phyloP scores from a whole-genome alignment of 2,113 vertebrate species.

The Perccottus glenii region DNA sequence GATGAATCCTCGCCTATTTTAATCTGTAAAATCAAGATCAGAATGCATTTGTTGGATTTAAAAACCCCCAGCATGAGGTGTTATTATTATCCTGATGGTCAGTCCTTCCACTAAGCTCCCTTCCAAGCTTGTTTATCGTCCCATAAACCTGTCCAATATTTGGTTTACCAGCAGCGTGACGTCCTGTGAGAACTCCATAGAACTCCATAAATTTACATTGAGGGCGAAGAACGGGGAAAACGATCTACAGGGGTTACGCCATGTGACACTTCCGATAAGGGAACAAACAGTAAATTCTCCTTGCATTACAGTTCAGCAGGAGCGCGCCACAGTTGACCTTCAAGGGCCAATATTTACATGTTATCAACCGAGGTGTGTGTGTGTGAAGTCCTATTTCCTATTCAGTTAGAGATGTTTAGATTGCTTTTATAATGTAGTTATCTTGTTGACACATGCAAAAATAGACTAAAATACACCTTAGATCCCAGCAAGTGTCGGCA shows the following conservation, averaged over 20 bases:
- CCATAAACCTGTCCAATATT: constrained; percentile 31
- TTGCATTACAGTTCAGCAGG: constrained; percentile 43
- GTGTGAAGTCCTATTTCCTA: constrained; percentile 41
- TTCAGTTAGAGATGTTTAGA: constrained; percentile 53
- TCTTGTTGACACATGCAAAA: constrained; percentile 32
- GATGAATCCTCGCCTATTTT: constrained; percentile 1
- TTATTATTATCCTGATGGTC: not conserved
- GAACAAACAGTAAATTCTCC: constrained; percentile 38
- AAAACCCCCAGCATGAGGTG: no score
- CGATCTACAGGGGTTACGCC: constrained; percentile 21
- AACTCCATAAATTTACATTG: constrained; percentile 25
- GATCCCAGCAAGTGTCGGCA: constrained; percentile 9
- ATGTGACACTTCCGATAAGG: constrained; percentile 58
- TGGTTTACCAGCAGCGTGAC: constrained; percentile 9
- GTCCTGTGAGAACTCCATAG: constrained; percentile 18
- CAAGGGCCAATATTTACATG: constrained; percentile 65
- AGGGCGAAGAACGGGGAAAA: constrained; percentile 14
- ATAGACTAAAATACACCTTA: constrained; percentile 14
- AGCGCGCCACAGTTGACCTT: constrained; percentile 64
- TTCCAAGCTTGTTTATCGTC: constrained; percentile 17
- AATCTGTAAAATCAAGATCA: not conserved
- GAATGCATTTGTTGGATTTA: no score
- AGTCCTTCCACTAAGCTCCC: not conserved
- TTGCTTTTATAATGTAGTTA: constrained; percentile 55
- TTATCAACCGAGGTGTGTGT: constrained; percentile 40